A percentile compares a stretch with the other conserved stretches of the same genome.
Evolutionary conservation across 2,113 vertebrate species (phyloP).

Genomic region (Trogon surrucura): DNA sequence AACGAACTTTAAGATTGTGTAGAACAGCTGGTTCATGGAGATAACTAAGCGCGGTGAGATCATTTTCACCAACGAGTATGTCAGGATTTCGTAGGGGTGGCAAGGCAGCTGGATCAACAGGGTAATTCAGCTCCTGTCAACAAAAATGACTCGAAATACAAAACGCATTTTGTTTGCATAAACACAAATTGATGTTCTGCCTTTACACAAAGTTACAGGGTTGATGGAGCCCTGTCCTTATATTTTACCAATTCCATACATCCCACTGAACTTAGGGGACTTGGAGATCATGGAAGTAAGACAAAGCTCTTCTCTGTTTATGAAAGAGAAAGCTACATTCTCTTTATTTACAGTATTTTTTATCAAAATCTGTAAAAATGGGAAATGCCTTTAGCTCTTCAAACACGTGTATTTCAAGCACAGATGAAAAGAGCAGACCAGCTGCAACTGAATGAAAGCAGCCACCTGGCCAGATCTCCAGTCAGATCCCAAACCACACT

Average conservation of each 20-base stretch:
- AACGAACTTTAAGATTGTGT: conserved; percentile 94
- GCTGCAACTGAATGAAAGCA: not conserved
- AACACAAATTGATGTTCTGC: not conserved
- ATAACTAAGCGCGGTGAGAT: conserved; percentile 98
- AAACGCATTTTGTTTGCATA: not conserved
- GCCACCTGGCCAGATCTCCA: not conserved
- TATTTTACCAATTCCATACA: not conserved
- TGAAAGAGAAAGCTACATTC: not conserved
- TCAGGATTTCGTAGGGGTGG: conserved; percentile 95
- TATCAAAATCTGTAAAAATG: not conserved
- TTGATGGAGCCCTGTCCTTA: not conserved
- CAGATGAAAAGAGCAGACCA: accelerated
- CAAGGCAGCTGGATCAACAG: conserved; percentile 80
- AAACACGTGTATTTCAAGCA: not conserved
- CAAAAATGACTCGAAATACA: not conserved
- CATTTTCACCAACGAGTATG: conserved; percentile 97
- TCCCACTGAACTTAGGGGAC: not conserved
- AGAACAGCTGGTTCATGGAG: conserved; percentile 95
- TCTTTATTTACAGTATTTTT: not conserved
- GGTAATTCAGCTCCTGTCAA: conserved; percentile 80
- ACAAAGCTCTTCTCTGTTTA: not conserved
- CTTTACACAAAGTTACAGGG: not conserved
- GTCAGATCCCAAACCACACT: not conserved
- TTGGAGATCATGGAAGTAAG: not conserved
- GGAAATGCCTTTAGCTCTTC: not conserved